These are phyloP conservation scores for Urophycis tenuis DNA, from an alignment of 2,797 vertebrate genomes.

Conservation along the genomic window DNA sequence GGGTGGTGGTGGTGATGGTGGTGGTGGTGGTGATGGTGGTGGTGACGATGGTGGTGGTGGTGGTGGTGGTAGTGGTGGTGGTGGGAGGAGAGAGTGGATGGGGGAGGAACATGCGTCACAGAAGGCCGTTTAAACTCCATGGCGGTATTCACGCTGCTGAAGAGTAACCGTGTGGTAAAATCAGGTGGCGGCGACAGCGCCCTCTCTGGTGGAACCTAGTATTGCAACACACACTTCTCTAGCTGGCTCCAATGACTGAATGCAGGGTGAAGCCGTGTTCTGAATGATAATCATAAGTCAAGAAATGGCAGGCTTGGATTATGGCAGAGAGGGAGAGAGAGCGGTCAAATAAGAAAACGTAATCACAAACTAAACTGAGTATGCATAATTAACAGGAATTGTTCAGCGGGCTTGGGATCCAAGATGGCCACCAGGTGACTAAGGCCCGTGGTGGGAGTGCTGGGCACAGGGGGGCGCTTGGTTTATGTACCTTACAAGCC, in stretches of 20 bases:
- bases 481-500: conserved; percentile 82
- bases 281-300: neutral
- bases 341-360: neutral
- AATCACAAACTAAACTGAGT: neutral
- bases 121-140: neutral
- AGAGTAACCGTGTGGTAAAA: neutral
- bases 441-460: neutral
- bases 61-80: neutral
- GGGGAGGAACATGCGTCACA: neutral
- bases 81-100: neutral
- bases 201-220: neutral
- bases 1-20: neutral
- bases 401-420: neutral
- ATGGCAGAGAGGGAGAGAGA: neutral
- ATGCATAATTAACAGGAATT: neutral
- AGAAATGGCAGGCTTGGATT: neutral
- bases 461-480: neutral
- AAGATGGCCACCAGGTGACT: neutral
- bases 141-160: neutral
- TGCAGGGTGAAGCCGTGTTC: neutral
- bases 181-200: neutral
- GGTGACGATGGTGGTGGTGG: neutral
- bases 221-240: neutral
- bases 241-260: neutral
- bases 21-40: too few relatives aligned